Evolutionary conservation across 2,888 invertebrate species (phyloP).

Genomic region (Cheilosia vernalis): DNA sequence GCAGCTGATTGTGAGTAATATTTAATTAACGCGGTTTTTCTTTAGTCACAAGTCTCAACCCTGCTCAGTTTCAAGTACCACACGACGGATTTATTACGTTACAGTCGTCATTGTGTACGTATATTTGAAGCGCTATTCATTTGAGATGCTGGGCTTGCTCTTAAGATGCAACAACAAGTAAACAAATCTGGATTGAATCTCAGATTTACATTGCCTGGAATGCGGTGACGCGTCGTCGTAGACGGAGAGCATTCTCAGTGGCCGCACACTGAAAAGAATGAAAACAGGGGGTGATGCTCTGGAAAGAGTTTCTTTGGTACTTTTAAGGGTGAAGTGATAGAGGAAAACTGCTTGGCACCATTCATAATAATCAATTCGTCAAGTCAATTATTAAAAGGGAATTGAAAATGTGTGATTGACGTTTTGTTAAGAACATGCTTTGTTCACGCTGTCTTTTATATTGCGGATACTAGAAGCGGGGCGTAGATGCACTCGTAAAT

Average conservation of each 20-base stretch:
- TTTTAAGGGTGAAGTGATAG: constrained; percentile 43
- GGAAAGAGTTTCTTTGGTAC: constrained; percentile 36
- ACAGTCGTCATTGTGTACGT: constrained; percentile 34
- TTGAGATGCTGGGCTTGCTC: constrained; percentile 62
- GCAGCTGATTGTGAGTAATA: constrained; percentile 57
- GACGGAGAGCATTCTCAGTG: constrained; percentile 14
- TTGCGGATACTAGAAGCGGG: constrained; percentile 21
- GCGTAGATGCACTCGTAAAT: constrained; percentile 4
- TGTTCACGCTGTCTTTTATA: constrained; percentile 41
- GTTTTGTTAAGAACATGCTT: constrained; percentile 61
- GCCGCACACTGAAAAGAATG: not conserved
- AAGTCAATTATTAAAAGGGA: constrained; percentile 70
- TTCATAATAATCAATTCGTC: constrained; percentile 74
- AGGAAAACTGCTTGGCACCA: constrained; percentile 47
- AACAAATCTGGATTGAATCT: constrained; percentile 62
- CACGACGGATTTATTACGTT: constrained; percentile 71
- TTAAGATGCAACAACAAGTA: constrained; percentile 65
- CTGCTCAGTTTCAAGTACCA: constrained; percentile 69
- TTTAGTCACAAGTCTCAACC: constrained; percentile 26
- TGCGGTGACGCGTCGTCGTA: constrained; percentile 48
- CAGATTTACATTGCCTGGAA: constrained; percentile 49
- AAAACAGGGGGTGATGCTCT: constrained; percentile 39
- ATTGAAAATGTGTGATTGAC: constrained; percentile 64
- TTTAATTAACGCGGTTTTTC: constrained; percentile 67
- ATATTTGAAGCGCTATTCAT: constrained; percentile 65